These are phyloP conservation scores for Alethe diademata DNA, from an alignment of 2,113 vertebrate species.

Conservation along the genomic window DNA sequence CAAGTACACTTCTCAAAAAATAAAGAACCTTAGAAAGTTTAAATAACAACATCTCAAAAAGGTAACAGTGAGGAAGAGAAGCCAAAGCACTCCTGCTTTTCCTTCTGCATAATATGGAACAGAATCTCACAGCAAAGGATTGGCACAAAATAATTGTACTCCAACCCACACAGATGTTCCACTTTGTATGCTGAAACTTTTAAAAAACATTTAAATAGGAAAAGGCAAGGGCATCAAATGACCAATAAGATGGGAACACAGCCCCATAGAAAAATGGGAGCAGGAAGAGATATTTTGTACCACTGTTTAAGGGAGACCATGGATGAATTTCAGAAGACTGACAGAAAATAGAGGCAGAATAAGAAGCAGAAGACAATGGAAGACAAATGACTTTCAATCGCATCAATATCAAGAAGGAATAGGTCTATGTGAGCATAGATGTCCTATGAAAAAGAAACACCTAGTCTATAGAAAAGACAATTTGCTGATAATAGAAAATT, in stretches of 20 bases:
- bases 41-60: background rate
- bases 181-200: background rate
- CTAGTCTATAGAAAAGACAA: background rate
- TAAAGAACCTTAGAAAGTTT: background rate
- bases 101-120: background rate
- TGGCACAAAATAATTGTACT: background rate
- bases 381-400: background rate
- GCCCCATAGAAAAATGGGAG: background rate
- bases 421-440: background rate
- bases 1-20: background rate
- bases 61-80: background rate
- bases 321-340: background rate
- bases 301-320: background rate
- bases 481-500: background rate
- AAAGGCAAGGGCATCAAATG: background rate
- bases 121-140: background rate
- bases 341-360: background rate
- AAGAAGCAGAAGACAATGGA: background rate
- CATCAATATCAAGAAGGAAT: background rate
- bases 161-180: background rate
- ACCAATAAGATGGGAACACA: background rate
- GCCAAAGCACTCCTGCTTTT: background rate
- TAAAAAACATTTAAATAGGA: background rate
- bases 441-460: background rate
- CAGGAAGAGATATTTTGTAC: background rate